Conservation (phyloP, 2,797 vertebrate species). For the Emys orbicularis region DNA sequence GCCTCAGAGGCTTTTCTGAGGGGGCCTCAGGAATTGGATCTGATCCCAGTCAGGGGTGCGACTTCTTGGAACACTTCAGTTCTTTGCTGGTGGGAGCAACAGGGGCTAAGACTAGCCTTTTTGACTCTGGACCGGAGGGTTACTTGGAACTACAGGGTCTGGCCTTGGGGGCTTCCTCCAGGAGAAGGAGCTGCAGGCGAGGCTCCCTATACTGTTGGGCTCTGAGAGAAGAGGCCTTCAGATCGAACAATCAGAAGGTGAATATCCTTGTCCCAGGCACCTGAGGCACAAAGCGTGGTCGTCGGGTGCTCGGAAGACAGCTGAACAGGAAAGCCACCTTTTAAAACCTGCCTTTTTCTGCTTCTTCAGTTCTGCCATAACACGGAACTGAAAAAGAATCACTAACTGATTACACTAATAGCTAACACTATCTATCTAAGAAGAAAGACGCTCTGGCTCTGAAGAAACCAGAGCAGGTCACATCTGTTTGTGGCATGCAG, state of each 20-base stretch:
- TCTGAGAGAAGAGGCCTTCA: neutral
- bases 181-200: neutral
- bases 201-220: neutral
- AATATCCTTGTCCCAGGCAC: neutral
- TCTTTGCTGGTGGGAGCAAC: neutral
- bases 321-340: too few species aligned
- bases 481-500: neutral
- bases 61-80: neutral
- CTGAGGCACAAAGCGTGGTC: neutral
- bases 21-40: neutral
- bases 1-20: neutral
- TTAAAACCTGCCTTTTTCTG: neutral
- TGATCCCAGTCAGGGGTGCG: neutral
- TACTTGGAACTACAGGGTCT: neutral
- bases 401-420: neutral
- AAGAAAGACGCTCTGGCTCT: neutral
- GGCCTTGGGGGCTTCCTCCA: neutral
- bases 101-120: neutral
- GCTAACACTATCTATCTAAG: neutral
- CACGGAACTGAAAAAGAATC: neutral
- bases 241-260: neutral
- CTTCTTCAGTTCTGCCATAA: neutral
- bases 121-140: neutral
- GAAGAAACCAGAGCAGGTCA: neutral
- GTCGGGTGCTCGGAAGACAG: neutral